Percentiles rank a stretch among this genome's conserved stretches.
phyloP scores from a whole-genome alignment of 2,797 vertebrate species.

The Pantherophis vulpinus region DNA sequence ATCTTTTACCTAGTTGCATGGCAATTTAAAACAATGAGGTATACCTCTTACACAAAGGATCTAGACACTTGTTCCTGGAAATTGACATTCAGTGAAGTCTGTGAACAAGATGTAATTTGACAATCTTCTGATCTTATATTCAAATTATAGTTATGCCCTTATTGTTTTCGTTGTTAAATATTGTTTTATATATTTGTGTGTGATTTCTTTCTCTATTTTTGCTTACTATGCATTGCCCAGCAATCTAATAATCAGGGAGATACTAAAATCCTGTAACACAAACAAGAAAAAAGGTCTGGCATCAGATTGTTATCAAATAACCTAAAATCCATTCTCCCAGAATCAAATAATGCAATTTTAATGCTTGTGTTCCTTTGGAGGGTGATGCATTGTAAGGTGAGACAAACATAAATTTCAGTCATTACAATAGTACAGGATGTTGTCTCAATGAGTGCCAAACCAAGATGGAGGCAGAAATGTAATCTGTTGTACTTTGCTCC shows the following conservation, averaged over 20 bases:
- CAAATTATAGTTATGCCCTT: neutral
- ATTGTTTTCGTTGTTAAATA: neutral
- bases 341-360: neutral
- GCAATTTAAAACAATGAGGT: neutral
- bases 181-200: neutral
- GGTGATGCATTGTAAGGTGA: neutral
- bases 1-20: neutral
- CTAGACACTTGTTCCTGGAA: neutral
- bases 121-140: neutral
- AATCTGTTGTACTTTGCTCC: neutral
- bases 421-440: neutral
- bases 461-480: neutral
- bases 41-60: neutral
- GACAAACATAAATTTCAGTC: neutral
- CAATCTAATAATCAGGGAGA: neutral
- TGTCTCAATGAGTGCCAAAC: neutral
- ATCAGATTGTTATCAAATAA: neutral
- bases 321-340: neutral
- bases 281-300: neutral
- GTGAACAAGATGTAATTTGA: neutral
- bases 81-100: neutral
- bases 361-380: neutral
- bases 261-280: neutral
- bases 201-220: neutral
- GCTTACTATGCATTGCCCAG: neutral